These are phyloP conservation scores for Troides aeacus DNA, from an alignment of 2,888 invertebrate genomes.

Conservation along the genomic window DNA sequence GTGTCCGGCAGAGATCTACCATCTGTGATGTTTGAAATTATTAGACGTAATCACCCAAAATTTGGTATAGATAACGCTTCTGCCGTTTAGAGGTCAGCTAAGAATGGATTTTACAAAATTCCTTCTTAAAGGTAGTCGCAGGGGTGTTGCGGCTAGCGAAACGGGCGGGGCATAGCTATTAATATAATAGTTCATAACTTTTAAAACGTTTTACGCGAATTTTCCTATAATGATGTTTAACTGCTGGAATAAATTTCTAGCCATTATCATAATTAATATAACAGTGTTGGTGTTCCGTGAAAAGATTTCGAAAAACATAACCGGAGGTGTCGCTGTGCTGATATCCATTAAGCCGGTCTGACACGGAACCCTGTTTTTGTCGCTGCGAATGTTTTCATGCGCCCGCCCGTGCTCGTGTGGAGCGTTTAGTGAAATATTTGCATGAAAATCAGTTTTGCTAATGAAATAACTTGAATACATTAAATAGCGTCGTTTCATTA, in stretches of 20 bases:
- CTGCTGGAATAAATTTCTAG: background rate
- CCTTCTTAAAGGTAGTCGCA: too few species aligned
- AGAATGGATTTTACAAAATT: too few species aligned
- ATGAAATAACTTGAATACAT: slow-evolving; percentile 5
- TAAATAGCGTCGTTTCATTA: background rate
- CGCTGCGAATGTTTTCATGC: slow-evolving; percentile 19
- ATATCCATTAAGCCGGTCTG: slow-evolving; percentile 24
- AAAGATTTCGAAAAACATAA: slow-evolving; percentile 4
- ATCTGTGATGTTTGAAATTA: too few species aligned
- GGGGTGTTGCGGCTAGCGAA: too few species aligned
- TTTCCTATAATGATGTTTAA: background rate
- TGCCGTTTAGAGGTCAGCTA: too few species aligned
- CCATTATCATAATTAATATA: slow-evolving; percentile 4
- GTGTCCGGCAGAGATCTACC: too few species aligned
- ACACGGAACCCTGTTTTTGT: slow-evolving; percentile 22
- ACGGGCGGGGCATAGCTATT: too few species aligned
- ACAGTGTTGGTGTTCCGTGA: background rate
- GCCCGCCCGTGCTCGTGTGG: slow-evolving; percentile 15
- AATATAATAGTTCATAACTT: background rate
- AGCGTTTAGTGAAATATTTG: slow-evolving; percentile 19
- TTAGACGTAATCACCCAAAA: too few species aligned
- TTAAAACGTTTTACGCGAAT: background rate
- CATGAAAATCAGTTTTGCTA: slow-evolving; percentile 10
- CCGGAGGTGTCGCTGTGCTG: slow-evolving; percentile 21
- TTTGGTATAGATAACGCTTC: too few species aligned